These are phyloP conservation scores for Drosophila kokeensis DNA, from an alignment of 2,888 invertebrate genomes.

Conservation along the genomic window DNA sequence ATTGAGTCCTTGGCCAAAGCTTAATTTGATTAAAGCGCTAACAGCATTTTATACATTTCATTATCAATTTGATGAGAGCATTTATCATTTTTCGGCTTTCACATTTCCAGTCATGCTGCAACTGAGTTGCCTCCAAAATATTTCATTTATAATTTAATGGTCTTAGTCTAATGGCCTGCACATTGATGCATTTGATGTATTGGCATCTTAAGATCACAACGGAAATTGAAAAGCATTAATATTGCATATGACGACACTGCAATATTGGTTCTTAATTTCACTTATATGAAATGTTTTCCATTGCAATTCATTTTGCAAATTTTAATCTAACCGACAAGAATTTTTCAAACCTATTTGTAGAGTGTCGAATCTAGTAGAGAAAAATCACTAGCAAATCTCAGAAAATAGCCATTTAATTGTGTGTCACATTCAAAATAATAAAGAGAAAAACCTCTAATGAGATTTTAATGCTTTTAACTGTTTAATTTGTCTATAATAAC, in stretches of 20 bases:
- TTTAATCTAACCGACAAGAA: neutral
- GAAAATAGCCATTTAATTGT: neutral
- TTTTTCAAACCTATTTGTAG: neutral
- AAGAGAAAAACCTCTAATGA: neutral
- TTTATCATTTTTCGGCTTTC: constrained; percentile 51
- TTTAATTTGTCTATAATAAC: neutral
- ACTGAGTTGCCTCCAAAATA: neutral
- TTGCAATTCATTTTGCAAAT: neutral
- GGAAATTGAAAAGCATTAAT: constrained; percentile 16
- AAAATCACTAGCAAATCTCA: neutral
- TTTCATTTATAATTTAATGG: constrained; percentile 34
- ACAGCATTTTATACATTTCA: constrained; percentile 51
- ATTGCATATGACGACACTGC: neutral
- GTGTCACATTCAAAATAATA: neutral
- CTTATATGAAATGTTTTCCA: neutral
- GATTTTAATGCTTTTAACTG: neutral
- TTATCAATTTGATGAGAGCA: constrained; percentile 55
- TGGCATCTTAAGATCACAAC: constrained; percentile 4
- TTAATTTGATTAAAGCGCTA: constrained; percentile 70
- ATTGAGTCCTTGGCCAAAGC: constrained; percentile 25
- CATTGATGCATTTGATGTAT: constrained; percentile 7
- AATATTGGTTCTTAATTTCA: neutral
- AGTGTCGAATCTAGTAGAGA: neutral
- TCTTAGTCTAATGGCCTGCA: constrained; percentile 47
- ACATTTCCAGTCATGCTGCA: constrained; percentile 3